These are phyloP conservation scores for Druon quercuslanigerum DNA, from an alignment of 1,140 invertebrate species.

Conservation along the genomic window DNA sequence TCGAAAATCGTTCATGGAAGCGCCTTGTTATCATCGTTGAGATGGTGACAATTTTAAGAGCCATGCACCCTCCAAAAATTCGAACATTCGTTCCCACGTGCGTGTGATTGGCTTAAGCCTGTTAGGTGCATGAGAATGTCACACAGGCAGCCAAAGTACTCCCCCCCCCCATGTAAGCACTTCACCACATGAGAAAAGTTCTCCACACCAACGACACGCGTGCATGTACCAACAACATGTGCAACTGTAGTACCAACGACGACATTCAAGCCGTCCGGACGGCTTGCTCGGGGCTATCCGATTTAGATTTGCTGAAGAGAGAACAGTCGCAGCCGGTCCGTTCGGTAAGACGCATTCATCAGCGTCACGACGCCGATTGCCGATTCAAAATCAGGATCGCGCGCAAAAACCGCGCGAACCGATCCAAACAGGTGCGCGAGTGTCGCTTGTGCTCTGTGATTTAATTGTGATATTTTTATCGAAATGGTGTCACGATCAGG, in stretches of 20 bases:
- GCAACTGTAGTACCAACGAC: neutral
- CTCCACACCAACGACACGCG: neutral
- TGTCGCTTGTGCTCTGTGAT: constrained; percentile 30
- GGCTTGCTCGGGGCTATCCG: constrained; percentile 43
- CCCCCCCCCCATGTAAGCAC: no score
- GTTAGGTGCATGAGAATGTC: no score
- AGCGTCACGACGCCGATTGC: constrained; percentile 41
- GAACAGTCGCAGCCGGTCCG: constrained; percentile 64
- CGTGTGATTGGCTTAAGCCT: neutral
- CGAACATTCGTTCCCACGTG: constrained; percentile 8
- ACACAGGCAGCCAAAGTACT: no score
- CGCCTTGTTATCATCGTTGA: constrained; percentile 2
- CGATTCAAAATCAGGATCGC: constrained; percentile 49
- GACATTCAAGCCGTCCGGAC: constrained; percentile 36
- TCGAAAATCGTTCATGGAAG: no score
- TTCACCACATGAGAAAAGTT: neutral
- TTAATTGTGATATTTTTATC: no score
- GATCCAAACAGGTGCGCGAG: constrained; percentile 35
- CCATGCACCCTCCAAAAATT: neutral
- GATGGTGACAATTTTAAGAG: neutral
- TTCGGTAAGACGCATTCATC: constrained; percentile 56
- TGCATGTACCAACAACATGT: neutral
- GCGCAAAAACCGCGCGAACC: constrained; percentile 54
- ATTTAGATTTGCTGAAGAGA: constrained; percentile 49
- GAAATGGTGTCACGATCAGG: no score